A percentile compares a stretch with the other conserved stretches of the same genome.
Evolutionary conservation across 2,113 vertebrate genomes (phyloP).

Genomic region (Ceyx margarethae): DNA sequence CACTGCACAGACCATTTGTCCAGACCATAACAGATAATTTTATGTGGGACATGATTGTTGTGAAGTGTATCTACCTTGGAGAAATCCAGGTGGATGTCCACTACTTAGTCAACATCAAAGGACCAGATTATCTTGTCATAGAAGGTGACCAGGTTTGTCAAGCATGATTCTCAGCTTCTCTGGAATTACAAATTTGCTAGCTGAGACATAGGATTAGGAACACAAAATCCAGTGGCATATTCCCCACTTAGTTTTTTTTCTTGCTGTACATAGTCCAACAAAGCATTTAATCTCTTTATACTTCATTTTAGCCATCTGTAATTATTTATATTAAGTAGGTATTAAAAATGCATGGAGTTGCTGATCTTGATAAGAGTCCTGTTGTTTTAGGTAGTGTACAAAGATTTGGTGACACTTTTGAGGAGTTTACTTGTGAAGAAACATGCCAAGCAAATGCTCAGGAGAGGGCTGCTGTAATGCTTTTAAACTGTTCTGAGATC

Average conservation of each 20-base stretch:
- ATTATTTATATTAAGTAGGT: constrained; percentile 36
- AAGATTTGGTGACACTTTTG: not conserved
- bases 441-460: not conserved
- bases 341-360: not conserved
- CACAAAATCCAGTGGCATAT: not conserved
- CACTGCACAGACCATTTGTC: accelerated
- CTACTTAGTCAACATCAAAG: accelerated
- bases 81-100: not conserved
- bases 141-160: not conserved
- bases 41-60: not conserved
- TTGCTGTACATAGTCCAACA: not conserved
- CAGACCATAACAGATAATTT: too few species aligned
- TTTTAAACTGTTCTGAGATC: not conserved
- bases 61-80: not conserved
- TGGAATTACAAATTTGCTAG: not conserved
- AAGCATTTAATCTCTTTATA: constrained; percentile 36
- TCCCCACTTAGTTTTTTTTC: not conserved
- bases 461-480: not conserved
- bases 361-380: not conserved
- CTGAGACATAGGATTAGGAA: not conserved
- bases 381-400: not conserved
- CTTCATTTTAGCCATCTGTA: not conserved
- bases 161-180: not conserved
- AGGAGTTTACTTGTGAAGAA: not conserved
- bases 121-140: not conserved